Evolutionary conservation across 2,888 invertebrate genomes (phyloP), one percentile per base, ranked within the genome.

Genomic region (Melipona beecheii): DNA sequence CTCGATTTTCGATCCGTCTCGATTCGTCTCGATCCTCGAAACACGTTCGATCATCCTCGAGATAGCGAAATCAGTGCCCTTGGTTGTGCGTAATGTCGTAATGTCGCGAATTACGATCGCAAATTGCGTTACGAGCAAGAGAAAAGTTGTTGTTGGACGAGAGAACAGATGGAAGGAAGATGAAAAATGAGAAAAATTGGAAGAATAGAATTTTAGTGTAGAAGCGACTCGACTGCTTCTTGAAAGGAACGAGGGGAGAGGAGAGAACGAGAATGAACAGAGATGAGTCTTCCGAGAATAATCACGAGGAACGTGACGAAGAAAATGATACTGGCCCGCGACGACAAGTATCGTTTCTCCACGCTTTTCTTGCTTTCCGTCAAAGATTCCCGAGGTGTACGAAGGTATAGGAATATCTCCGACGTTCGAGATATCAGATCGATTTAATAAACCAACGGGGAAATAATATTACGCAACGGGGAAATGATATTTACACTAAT

Each of bases 301-400:
- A 72, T 65, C 43, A 52, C 68, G 76, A 75, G 74, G 70, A 60
- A 74, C 24, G 27, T 17, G 74, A 71, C n/a, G 68, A 75, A 64
- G 84, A 79, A 54, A 81, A 58, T 24, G 74, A 77, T n/a, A 49
- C 60, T 24, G 79, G 56, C 49, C 62, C 24, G 27, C 43, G 62
- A 49, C 58, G 50, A 70, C 21, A 50, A 75, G 36, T 31, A 17
- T 31, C 31, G 9, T 49, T 68, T 27, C 52, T 6, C 13, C 19
- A 17, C 9, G 9, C 4, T 11, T 54, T 15, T n/a, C n/a, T 17
- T 13, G n/a, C n/a, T 21, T 4, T 2, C 24, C n/a, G 36, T 27
- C 13, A 72, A 31, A 54, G 2, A 36, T 19, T 19, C 27, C 21
- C 43, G 27, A 64, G 15, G n/a, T 60, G 15, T 3, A 13, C 19